Conservation (phyloP, 2,797 vertebrate genomes). For the Anolis apletophallus region DNA sequence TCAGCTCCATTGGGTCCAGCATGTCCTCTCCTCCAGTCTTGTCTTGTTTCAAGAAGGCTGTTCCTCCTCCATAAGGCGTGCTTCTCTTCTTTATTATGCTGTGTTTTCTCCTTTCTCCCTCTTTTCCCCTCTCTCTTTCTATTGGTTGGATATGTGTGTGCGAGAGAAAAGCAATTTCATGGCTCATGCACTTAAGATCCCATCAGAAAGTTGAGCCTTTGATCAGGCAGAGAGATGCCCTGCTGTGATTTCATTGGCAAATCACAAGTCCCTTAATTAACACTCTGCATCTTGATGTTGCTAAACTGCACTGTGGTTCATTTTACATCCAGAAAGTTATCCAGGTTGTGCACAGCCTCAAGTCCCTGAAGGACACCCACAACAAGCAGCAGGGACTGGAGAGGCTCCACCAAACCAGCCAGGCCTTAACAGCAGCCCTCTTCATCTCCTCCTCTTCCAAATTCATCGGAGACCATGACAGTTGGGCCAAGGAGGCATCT, state of each 20-base stretch:
- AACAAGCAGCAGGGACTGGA: not conserved
- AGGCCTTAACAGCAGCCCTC: not conserved
- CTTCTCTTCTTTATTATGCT: slow-evolving; percentile 40
- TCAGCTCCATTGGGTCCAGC: slow-evolving; percentile 29
- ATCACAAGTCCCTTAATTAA: slow-evolving; percentile 85
- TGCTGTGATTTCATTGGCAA: slow-evolving; percentile 82
- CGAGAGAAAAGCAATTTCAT: slow-evolving; percentile 82
- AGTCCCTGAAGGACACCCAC: slow-evolving; percentile 49
- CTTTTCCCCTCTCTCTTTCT: slow-evolving; percentile 55
- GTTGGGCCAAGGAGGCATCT: slow-evolving; percentile 34
- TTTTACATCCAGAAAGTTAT: slow-evolving; percentile 73
- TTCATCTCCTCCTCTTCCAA: slow-evolving; percentile 3
- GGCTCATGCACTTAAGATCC: slow-evolving; percentile 83
- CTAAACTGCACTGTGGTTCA: slow-evolving; percentile 66
- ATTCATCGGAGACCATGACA: slow-evolving; percentile 11
- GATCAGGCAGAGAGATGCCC: slow-evolving; percentile 77
- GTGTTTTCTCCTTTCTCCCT: slow-evolving; percentile 13
- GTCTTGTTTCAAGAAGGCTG: slow-evolving; percentile 45
- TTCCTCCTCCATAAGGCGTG: not conserved
- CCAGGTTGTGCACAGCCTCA: slow-evolving; percentile 50
- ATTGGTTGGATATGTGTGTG: slow-evolving; percentile 18
- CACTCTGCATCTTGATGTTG: slow-evolving; percentile 76
- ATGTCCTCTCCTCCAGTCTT: not conserved
- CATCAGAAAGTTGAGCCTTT: slow-evolving; percentile 80
- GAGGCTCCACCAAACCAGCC: slow-evolving; percentile 24